Conservation (phyloP, 1,140 invertebrate species). For the Parapsyche elsis region DNA sequence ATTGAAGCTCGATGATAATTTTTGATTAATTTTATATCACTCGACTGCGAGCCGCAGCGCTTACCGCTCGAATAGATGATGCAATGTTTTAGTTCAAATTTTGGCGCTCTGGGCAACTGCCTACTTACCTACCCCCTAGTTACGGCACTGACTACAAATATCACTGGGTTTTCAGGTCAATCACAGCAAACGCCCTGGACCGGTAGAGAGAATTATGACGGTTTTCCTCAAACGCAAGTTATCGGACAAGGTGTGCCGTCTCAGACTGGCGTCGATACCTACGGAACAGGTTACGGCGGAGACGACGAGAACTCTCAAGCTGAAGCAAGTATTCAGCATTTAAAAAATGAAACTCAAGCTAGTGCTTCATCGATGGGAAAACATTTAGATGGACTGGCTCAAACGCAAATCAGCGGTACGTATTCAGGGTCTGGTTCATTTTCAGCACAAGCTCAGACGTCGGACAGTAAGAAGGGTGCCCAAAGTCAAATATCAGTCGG, state of each 20-base stretch:
- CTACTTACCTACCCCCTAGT: too few relatives aligned
- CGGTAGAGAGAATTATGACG: constrained; percentile 3
- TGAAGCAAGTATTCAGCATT: constrained; percentile 75
- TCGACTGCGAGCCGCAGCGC: too few relatives aligned
- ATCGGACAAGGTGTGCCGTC: neutral
- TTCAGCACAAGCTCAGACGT: constrained; percentile 83
- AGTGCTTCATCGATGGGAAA: constrained; percentile 79
- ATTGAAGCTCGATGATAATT: too few relatives aligned
- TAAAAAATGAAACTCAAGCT: constrained; percentile 77
- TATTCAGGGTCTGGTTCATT: constrained; percentile 81
- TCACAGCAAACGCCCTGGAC: neutral
- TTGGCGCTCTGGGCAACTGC: too few relatives aligned
- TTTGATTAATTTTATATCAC: too few relatives aligned
- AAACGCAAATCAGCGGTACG: constrained; percentile 82
- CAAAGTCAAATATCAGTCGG: constrained; percentile 78
- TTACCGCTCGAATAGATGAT: too few relatives aligned
- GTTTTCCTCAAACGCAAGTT: neutral
- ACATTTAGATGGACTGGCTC: constrained; percentile 76
- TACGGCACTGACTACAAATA: too few relatives aligned
- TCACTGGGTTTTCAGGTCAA: constrained; percentile 1
- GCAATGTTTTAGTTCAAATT: too few relatives aligned
- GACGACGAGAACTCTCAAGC: constrained; percentile 80
- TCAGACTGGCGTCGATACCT: neutral
- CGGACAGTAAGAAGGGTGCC: constrained; percentile 77
- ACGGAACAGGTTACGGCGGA: constrained; percentile 41